Evolutionary conservation across 2,888 invertebrate genomes (phyloP), one percentile per base, ranked within the genome.

Genomic region (Amaurobius ferox): DNA sequence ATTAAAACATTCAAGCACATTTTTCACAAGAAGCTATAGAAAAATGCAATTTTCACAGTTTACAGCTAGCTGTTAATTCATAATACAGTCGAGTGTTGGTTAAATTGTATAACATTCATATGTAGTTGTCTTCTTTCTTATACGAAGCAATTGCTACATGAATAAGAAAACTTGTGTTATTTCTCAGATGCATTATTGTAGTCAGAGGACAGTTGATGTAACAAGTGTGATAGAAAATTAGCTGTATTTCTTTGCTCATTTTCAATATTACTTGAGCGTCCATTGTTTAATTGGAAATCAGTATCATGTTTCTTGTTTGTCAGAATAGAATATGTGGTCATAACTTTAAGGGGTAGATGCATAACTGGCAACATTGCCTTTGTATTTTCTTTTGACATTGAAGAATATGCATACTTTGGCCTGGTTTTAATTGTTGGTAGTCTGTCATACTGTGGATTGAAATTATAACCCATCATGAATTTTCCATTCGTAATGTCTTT

Each of bases 151-250:
- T n/a, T n/a, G n/a, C n/a, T n/a, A n/a, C n/a, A n/a, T n/a, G n/a
- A n/a, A n/a, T n/a, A n/a, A n/a, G n/a, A n/a, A n/a, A n/a, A n/a
- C n/a, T n/a, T n/a, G n/a, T n/a, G n/a, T n/a, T n/a, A n/a, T n/a
- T n/a, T n/a, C n/a, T 9, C 9, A 35, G 5, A 7, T 35, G 35
- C 6, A 30, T 28, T 62, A 64, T 64, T 40, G 2, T 70, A 44
- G 48, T 74, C 68, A n/a, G 68, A 74, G 23, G 81, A 83, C 35
- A 76, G 26, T 16, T 76, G 44, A 11, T 83, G 55, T 19, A 83
- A 64, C 29, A 83, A 19, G 28, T 71, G 81, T n/a, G 66, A 29
- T 30, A 83, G 62, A 62, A 83, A 83, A 23, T 83, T 64, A 29
- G 70, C 71, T 26, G 76, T 48, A 29, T 83, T 66, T 26, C 35